A percentile compares a stretch with the other conserved stretches of the same genome.
Evolutionary conservation across 2,888 invertebrate species (phyloP).

Genomic region (Dasypolia templi): DNA sequence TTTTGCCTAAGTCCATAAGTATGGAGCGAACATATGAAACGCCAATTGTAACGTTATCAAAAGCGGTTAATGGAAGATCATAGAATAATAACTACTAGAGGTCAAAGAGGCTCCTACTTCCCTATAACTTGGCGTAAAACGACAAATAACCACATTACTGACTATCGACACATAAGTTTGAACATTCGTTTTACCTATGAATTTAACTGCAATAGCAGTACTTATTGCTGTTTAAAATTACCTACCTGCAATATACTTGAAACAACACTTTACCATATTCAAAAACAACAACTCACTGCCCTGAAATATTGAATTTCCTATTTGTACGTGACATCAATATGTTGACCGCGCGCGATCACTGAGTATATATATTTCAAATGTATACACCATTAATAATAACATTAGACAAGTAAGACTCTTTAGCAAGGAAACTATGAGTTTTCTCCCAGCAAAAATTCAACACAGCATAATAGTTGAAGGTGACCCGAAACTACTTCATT

Average conservation of each 20-base stretch:
- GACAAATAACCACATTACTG: conserved; percentile 9
- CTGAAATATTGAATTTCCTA: conserved; percentile 12
- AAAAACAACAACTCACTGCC: conserved; percentile 2
- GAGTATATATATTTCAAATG: conserved; percentile 6
- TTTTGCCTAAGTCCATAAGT: background rate
- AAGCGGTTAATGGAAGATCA: background rate
- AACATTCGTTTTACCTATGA: background rate
- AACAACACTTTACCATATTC: conserved; percentile 11
- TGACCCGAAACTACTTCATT: background rate
- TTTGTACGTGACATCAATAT: conserved; percentile 35
- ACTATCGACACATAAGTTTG: conserved; percentile 6
- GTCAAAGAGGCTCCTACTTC: conserved; percentile 5
- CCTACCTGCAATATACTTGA: conserved; percentile 5
- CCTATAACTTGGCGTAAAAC: conserved; percentile 1
- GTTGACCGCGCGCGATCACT: background rate
- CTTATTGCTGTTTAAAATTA: conserved; percentile 1
- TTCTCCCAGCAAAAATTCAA: background rate
- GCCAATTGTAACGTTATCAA: conserved; percentile 3
- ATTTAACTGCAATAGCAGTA: conserved; percentile 8
- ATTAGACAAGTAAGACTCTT: background rate
- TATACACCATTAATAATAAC: background rate
- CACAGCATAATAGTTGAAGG: background rate
- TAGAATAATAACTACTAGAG: conserved; percentile 26
- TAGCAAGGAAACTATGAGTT: background rate
- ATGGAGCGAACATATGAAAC: background rate